Evolutionary conservation across 2,888 invertebrate species (phyloP), one percentile per base, ranked within the genome.

Genomic region (Cheilosia urbana): DNA sequence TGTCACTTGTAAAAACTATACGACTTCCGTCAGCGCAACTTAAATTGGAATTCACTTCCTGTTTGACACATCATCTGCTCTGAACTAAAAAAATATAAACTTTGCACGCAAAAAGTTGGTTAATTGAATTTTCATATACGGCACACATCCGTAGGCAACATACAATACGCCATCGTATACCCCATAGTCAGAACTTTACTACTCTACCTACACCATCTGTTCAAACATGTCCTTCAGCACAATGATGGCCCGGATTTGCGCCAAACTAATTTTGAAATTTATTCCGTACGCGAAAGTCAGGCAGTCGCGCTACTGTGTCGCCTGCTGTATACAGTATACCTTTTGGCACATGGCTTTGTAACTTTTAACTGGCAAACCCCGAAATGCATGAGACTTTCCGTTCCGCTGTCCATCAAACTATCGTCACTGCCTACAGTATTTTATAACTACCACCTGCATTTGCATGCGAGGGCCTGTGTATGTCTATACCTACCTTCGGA

Each of bases 201-300:
- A 51, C 24, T 37, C 11, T 13, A 37, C 9, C 24, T 51, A 24
- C n/a, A 34, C 55, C 55, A 55, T 30, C 55, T 55, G 55, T 17
- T 34, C 34, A 9, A 9, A 30, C 30, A 11, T 34, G n/a, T 55
- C 55, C 17, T 17, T 30, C 55, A 17, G 55, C 17, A 34, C 58
- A 66, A 68, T 77, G 68, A 34, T 51, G 34, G 51, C 21, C 53
- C 45, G 77, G 60, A 62, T 77, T 68, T 68, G 24, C 24, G 24
- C 6, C 27, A 68, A 77, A 77, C 62, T 55, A 69, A 37, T 69
- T 68, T 51, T 17, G 47, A 77, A 77, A 77, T 77, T 62, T 69
- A 77, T 77, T 62, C 68, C 62, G 55, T 77, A 27, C 53, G 60
- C 53, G 42, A 69, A 53, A 37, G 40, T 34, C 57, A 65, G 27